A percentile compares a stretch with the other conserved stretches of the same genome.
These are phyloP conservation scores for Philopedon plagiatum DNA, from an alignment of 2,888 invertebrate genomes.

Conservation along the genomic window DNA sequence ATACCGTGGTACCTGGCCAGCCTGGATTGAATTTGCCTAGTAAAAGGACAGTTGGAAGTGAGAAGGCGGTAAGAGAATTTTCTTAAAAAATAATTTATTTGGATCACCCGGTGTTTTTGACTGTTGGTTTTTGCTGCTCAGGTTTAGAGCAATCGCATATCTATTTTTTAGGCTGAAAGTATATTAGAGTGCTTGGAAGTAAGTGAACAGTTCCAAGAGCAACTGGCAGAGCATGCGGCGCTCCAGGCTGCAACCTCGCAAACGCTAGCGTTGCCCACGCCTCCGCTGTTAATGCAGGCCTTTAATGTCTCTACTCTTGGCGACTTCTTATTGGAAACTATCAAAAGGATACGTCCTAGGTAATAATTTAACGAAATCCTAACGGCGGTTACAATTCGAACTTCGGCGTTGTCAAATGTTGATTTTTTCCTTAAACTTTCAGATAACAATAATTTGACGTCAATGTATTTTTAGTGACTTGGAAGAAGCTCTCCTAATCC, in stretches of 20 bases:
- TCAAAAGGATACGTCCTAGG: slow-evolving; percentile 87
- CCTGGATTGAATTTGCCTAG: slow-evolving; percentile 84
- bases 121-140: too few species aligned
- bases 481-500: slow-evolving; percentile 88
- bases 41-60: slow-evolving; percentile 88
- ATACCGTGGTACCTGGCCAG: slow-evolving; percentile 78
- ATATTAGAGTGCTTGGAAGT: slow-evolving; percentile 92
- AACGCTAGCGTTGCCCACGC: slow-evolving; percentile 69
- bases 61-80: slow-evolving; percentile 80
- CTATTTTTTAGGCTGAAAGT: slow-evolving; percentile 83
- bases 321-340: slow-evolving; percentile 85
- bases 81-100: too few species aligned
- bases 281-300: slow-evolving; percentile 88
- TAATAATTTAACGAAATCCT: slow-evolving; percentile 62
- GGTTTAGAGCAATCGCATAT: too few species aligned
- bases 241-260: slow-evolving; percentile 63
- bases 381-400: too few species aligned
- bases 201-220: slow-evolving; percentile 75
- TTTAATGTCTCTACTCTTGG: slow-evolving; percentile 80
- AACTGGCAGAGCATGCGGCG: slow-evolving; percentile 71
- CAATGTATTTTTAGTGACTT: slow-evolving; percentile 79
- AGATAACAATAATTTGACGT: not conserved
- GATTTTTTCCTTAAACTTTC: not conserved
- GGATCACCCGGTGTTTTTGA: too few species aligned
- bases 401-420: too few species aligned